These are phyloP conservation scores for Sminthurinus signatus DNA, from an alignment of 1,140 invertebrate genomes.

Conservation along the genomic window DNA sequence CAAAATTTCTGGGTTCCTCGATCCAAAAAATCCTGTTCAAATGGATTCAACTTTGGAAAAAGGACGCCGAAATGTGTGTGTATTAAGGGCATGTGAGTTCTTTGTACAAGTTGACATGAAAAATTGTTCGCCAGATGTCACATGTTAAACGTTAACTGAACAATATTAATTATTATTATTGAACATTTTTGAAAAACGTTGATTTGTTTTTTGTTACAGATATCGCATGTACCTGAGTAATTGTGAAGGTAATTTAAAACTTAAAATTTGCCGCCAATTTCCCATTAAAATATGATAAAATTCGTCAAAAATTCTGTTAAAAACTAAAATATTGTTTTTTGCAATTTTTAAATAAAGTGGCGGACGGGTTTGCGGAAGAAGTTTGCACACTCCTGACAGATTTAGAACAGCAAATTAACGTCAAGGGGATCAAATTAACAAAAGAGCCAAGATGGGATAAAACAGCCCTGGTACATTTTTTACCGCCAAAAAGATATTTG, in stretches of 20 bases:
- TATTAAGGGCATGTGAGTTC: conserved; percentile 27
- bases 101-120: not conserved
- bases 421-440: conserved; percentile 14
- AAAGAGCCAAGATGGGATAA: conserved; percentile 13
- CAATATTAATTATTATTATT: not conserved
- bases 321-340: too few species aligned
- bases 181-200: not conserved
- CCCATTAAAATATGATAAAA: too few species aligned
- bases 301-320: too few species aligned
- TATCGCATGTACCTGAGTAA: conserved; percentile 19
- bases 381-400: conserved; percentile 20
- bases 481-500: too few species aligned
- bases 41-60: conserved; percentile 20
- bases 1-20: not conserved
- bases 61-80: conserved; percentile 21
- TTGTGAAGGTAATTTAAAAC: too few species aligned
- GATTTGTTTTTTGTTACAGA: conserved; percentile 1
- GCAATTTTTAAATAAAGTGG: too few species aligned
- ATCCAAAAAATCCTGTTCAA: conserved; percentile 2
- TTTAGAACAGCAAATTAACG: not conserved
- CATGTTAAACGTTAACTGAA: not conserved
- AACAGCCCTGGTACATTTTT: conserved; percentile 19
- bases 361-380: conserved; percentile 19
- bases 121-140: not conserved
- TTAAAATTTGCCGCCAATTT: too few species aligned